Percentiles rank a stretch among this genome's conserved stretches.
These are phyloP conservation scores for Rhopalosiphum padi DNA, from an alignment of 1,140 invertebrate species.

Conservation along the genomic window DNA sequence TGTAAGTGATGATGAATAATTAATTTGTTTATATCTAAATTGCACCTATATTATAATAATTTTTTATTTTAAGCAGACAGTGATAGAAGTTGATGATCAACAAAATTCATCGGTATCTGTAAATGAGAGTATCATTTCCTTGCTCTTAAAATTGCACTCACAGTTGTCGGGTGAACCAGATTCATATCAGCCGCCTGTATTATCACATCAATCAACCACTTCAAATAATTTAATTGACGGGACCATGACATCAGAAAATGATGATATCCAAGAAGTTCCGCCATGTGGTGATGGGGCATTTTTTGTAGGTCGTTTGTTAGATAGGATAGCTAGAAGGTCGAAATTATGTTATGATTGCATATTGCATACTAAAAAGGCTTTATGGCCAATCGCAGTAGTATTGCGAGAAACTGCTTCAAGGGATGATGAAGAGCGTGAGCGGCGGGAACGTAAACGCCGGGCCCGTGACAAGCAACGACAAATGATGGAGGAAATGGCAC, in stretches of 20 bases:
- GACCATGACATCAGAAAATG: background rate
- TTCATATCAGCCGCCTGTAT: conserved; percentile 70
- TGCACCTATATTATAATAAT: background rate
- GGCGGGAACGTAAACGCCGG: conserved; percentile 4
- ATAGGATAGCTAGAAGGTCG: background rate
- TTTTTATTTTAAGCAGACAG: background rate
- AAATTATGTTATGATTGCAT: conserved; percentile 19
- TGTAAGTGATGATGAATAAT: background rate
- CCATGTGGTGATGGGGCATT: conserved; percentile 11
- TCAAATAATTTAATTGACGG: background rate
- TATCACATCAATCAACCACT: background rate
- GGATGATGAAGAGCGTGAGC: conserved; percentile 6
- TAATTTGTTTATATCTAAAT: background rate
- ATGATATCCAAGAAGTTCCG: background rate
- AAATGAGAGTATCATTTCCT: conserved; percentile 90
- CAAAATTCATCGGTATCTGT: conserved; percentile 64
- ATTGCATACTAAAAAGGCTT: background rate
- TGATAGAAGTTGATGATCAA: background rate
- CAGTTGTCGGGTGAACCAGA: conserved; percentile 84
- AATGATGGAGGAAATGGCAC: conserved; percentile 43
- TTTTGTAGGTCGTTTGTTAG: conserved; percentile 24
- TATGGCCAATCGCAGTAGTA: conserved; percentile 37
- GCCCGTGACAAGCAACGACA: conserved; percentile 8
- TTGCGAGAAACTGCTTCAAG: conserved; percentile 25
- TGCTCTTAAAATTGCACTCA: conserved; percentile 91